A percentile compares a stretch with the other conserved stretches of the same genome.
phyloP scores from a whole-genome alignment of 1,140 invertebrate species.

The Frieseomelitta varia region DNA sequence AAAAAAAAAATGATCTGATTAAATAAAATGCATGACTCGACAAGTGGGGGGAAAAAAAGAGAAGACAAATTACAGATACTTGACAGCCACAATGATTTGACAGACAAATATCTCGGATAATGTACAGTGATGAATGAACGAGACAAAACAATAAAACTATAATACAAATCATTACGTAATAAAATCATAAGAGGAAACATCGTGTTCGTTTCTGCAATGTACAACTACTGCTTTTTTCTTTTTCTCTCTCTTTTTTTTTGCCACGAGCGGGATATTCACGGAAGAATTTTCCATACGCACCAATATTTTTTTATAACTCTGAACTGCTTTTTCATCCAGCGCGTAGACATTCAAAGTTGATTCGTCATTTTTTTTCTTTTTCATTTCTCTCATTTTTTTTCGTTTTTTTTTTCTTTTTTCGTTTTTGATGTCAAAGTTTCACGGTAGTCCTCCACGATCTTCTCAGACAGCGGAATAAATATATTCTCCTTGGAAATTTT shows the following conservation, averaged over 20 bases:
- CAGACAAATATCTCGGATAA: slow-evolving; percentile 13
- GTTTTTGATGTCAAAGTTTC: slow-evolving; percentile 21
- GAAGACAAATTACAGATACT: not conserved
- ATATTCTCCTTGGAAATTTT: not conserved
- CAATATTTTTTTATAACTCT: not conserved
- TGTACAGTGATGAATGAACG: slow-evolving; percentile 13
- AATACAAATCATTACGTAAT: slow-evolving; percentile 12
- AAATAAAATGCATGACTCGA: slow-evolving; percentile 38
- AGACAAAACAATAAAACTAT: not conserved
- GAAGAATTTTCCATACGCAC: not conserved
- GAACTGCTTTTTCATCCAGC: slow-evolving; percentile 4
- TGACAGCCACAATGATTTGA: slow-evolving; percentile 30
- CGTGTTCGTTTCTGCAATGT: not conserved
- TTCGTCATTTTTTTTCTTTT: not conserved
- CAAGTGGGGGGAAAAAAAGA: not conserved
- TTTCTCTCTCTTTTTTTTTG: not conserved
- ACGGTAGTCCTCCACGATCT: slow-evolving; percentile 6
- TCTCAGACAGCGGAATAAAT: not conserved
- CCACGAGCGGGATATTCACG: not conserved
- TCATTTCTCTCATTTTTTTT: not conserved
- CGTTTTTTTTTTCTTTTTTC: not conserved
- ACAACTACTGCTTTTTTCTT: not conserved
- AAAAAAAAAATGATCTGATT: slow-evolving; percentile 30
- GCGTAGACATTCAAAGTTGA: not conserved
- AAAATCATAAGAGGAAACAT: not conserved